Conservation (phyloP, 92 coral and sea anemone genomes). For the Heliopora coerulea region DNA sequence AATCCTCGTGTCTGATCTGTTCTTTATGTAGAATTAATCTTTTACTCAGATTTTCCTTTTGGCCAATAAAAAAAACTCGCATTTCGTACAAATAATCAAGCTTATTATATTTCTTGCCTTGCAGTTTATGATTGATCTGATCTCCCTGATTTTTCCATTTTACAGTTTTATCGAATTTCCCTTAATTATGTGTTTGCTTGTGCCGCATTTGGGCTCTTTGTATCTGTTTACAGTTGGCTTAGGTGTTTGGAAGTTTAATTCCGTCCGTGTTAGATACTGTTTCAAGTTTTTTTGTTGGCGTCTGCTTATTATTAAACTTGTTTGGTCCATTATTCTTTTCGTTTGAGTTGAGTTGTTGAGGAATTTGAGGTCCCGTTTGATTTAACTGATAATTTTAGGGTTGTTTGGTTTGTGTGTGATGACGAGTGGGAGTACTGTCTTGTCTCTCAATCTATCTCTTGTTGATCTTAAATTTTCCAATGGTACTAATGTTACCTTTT, state of each 20-base stretch:
- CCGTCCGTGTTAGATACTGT: constrained; percentile 29
- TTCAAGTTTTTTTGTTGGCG: constrained; percentile 39
- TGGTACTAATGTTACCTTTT: not conserved
- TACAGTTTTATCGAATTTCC: not conserved
- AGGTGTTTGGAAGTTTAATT: not conserved
- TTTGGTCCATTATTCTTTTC: constrained; percentile 5
- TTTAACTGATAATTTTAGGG: constrained; percentile 1
- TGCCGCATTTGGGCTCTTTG: constrained; percentile 38
- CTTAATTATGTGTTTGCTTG: constrained; percentile 14
- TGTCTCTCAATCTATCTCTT: not conserved
- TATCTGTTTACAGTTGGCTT: no score
- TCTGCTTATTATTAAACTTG: constrained; percentile 26
- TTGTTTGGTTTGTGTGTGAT: constrained; percentile 30
- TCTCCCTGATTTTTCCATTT: no score
- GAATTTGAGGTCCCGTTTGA: constrained; percentile 11
- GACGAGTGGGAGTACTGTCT: not conserved
- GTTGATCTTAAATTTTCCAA: not conserved
- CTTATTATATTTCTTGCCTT: no score
- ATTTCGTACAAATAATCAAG: no score
- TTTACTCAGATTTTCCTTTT: no score
- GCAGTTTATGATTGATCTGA: no score
- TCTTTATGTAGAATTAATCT: no score
- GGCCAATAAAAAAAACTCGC: no score
- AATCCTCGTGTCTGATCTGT: no score
- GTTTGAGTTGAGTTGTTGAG: constrained; percentile 6